Evolutionary conservation across 2,888 invertebrate species (phyloP), one percentile per base, ranked within the genome.

Genomic region (Nesidiocoris tenuis): DNA sequence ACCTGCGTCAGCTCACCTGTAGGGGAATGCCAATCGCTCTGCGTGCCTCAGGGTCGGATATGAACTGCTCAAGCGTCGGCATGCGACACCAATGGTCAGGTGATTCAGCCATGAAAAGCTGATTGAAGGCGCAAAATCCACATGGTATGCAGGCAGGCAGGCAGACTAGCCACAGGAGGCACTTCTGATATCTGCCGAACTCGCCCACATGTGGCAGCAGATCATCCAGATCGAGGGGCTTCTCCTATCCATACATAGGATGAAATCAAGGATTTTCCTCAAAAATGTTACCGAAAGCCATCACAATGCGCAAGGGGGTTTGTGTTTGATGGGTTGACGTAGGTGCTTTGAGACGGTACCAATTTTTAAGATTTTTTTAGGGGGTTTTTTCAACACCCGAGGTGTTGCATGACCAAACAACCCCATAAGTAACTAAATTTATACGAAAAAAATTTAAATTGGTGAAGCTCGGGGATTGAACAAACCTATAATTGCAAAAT

Each of bases 41-140:
- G 75, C 90, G 85, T 81, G 55, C 24, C 5, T 39, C 23, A 3
- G 88, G 85, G 71, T 88, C 85, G 79, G 84, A 82, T 2, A 88
- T 86, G 66, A 90, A 83, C 80, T 81, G 63, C 79, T 83, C 81
- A 76, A 94, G 84, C 79, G 90, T 89, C 0, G 92, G 91, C 78
- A 84, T 86, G 5, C 79, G 72, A 82, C 95, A 96, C 93, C 95
- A 95, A 84, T 95, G 91, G 61, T 91, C 89, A 0, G 95, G 95
- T 54, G 90, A 89, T 81, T 94, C 91, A 2, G 94, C 89, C 92
- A 96, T 94, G 84, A 96, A 96, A 55, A 96, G 87, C 84, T 95
- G 95, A 85, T 94, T 95, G 84, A 96, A 95, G 2, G 95, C 95
- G 84, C 94, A 92, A 84, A 94, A 95, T 25, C 94, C 95, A 82